phyloP scores from a whole-genome alignment of 2,888 invertebrate genomes.

The Cerceris rybyensis region DNA sequence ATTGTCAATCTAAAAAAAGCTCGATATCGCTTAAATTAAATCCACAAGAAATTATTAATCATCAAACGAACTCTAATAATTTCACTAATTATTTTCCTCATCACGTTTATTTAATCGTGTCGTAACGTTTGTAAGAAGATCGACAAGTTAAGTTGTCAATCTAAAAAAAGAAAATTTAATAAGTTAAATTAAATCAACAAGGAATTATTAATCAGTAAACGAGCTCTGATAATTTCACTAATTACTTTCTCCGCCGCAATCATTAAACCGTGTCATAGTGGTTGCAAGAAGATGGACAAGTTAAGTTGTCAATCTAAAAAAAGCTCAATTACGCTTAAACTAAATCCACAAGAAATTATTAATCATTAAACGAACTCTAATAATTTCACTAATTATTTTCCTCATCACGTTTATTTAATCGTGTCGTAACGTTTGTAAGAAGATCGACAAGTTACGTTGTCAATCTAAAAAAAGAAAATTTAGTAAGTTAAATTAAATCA shows the following conservation, averaged over 20 bases:
- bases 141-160: neutral
- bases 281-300: no score
- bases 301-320: no score
- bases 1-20: no score
- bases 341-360: neutral
- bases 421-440: neutral
- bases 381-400: no score
- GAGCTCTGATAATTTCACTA: no score
- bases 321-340: neutral
- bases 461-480: no score
- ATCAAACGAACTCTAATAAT: no score
- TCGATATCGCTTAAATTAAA: neutral
- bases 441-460: neutral
- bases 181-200: neutral
- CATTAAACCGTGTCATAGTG: no score
- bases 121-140: neutral
- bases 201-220: neutral
- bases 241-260: no score
- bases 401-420: neutral
- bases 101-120: neutral
- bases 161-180: no score
- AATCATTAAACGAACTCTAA: no score
- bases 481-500: neutral
- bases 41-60: neutral
- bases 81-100: no score